Base-by-base conservation (phyloP, 1,140 invertebrate genomes). In the Triops longicaudatus region DNA sequence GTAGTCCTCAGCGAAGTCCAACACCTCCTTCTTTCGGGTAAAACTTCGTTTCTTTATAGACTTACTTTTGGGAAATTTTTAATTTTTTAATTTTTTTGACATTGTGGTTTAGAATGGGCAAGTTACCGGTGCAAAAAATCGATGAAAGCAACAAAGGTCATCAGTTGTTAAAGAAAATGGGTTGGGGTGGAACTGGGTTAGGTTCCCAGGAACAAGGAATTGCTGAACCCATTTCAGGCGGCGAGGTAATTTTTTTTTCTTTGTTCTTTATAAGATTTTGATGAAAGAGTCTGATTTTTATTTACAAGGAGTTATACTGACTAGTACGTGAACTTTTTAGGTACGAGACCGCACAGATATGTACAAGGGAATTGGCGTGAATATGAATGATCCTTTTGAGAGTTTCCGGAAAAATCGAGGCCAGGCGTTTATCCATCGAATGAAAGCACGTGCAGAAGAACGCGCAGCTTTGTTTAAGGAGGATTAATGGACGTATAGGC, bases 381-480 rank as follows among this genome's bases (percentile, higher is more conserved):
- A 91, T 83, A 85, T 96, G 78, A 94, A 93, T 82, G 95, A 97
- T 87, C 96, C 96, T 0, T 99, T 97, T 83, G 97, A 98, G 85
- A 95, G 94, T 83, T 98, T 98, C 85, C 88, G 97, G 77, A 98
- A 98, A 85, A 97, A 92, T 83, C 98, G 97, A 86, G 95, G 95
- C 73, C 93, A 96, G 81, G 95, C 95, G 73, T 98, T 98, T 86
- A 97, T 98, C 77, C 94, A 94, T 76, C 88, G 96, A 81, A 98
- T 98, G 95, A 95, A 95, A 83, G 93, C 94, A 27, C 88, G 95
- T 83, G 93, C 93, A 22, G 91, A 97, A 80, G 93, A 96, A 82
- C 17, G 76, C 1, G 76, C 44, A 14, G 44, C 44, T 22, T 63
- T 63, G 44, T 63, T 63, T 12, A 63, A 63, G 22, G 44, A 63